These are phyloP conservation scores for Drosophila leonis DNA, from an alignment of 2,888 invertebrate genomes.

Conservation along the genomic window DNA sequence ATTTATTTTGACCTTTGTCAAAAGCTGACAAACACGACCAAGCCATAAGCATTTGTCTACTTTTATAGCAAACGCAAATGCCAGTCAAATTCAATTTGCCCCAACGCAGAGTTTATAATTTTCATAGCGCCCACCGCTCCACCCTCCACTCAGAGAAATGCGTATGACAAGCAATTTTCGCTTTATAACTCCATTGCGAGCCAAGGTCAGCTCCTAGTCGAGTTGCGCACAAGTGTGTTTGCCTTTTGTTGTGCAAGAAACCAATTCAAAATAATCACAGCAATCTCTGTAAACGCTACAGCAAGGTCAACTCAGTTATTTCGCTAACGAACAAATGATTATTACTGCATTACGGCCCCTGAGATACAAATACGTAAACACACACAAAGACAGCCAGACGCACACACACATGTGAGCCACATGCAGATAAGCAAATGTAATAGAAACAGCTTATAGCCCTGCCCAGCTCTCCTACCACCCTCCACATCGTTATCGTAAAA, in stretches of 20 bases:
- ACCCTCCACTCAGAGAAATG: conserved; percentile 5
- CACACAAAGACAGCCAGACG: conserved; percentile 4
- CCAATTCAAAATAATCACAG: conserved; percentile 77
- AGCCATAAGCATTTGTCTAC: conserved; percentile 55
- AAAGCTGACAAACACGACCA: conserved; percentile 46
- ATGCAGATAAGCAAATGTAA: conserved; percentile 79
- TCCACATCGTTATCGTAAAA: conserved; percentile 75
- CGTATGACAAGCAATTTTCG: conserved; percentile 69
- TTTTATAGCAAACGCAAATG: conserved; percentile 53
- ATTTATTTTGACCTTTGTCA: conserved; percentile 78
- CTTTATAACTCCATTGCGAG: conserved; percentile 68
- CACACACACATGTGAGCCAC: conserved; percentile 39
- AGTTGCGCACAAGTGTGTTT: neutral
- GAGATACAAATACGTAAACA: conserved; percentile 18
- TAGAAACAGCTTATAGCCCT: conserved; percentile 68
- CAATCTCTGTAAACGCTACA: conserved; percentile 62
- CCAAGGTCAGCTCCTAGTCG: conserved; percentile 46
- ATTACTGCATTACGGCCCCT: conserved; percentile 70
- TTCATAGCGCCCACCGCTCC: conserved; percentile 31
- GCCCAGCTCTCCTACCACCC: conserved; percentile 9
- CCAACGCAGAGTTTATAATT: conserved; percentile 65
- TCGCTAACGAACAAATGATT: conserved; percentile 76
- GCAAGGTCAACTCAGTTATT: conserved; percentile 76
- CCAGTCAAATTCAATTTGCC: conserved; percentile 71
- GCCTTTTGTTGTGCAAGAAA: conserved; percentile 43